Evolutionary conservation across 2,797 vertebrate species (phyloP), one percentile per base, ranked within the genome.

Genomic region (Propithecus perrieri): DNA sequence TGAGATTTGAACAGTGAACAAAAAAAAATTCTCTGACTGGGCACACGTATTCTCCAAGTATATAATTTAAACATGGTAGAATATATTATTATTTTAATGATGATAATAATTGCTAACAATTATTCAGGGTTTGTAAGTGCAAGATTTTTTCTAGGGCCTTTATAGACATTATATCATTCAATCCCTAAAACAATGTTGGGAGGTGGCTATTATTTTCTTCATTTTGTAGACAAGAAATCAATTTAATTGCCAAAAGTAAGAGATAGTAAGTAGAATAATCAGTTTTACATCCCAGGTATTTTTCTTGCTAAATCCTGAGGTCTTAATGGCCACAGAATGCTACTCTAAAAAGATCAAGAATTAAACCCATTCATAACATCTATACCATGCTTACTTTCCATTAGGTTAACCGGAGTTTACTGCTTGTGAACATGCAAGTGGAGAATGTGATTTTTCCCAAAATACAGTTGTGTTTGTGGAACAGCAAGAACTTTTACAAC

Each of bases 381-480:
- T 43, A 0, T 17, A 10, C 8, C 5, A 17, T 6, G n/a, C 2
- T 15, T 57, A 4, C 43, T 92, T 41, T 53, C 43, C 48, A 14
- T 17, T 14, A 26, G 7, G 5, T 35, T 61, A 61, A 38, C 28
- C 12, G n/a, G 57, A 72, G 14, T 33, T 65, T 18, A 3, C 11
- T 22, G 14, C 10, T 3, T 28, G 28, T 33, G 43, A 61, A 2
- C 38, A 12, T 9, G 26, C 20, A 18, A 2, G 1, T 11, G 4
- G 5, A 20, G 15, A 59, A 63, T 2, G 2, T 1, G 26, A 71
- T 81, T 76, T 85, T 17, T 74, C 26, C 53, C 22, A 33, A 57
- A 10, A 55, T 53, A 7, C 7, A 33, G 24, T 6, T 18, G 35
- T 10, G 59, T 69, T 28, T 5, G 4, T 38, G 24, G 55, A 65